Evolutionary conservation across 2,888 invertebrate species (phyloP).

Genomic region (Pandemis cinnamomeana): DNA sequence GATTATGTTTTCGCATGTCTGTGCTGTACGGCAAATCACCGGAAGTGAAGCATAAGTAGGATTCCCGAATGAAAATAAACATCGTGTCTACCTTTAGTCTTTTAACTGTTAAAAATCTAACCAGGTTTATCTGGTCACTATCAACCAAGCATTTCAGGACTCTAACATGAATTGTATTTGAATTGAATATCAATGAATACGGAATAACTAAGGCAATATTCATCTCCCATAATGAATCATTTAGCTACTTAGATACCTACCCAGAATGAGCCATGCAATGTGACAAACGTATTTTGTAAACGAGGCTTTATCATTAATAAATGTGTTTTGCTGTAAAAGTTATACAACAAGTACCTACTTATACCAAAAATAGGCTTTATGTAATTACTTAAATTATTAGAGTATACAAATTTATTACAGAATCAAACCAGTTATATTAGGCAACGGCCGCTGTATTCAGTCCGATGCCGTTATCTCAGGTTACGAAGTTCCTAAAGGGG

Average conservation of each 20-base stretch:
- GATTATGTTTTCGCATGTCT: slow-evolving; percentile 1
- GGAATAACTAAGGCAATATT: not conserved
- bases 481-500: slow-evolving; percentile 92
- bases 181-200: slow-evolving; percentile 4
- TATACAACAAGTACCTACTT: no score
- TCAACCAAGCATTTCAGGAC: not conserved
- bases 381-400: not conserved
- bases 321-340: no score
- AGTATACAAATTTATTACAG: slow-evolving; percentile 69
- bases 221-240: not conserved
- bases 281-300: not conserved
- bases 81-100: not conserved
- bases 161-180: not conserved
- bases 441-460: slow-evolving; percentile 91
- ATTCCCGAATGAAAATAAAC: slow-evolving; percentile 7
- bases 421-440: slow-evolving; percentile 92
- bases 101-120: not conserved
- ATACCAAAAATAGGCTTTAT: no score
- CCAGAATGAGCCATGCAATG: not conserved
- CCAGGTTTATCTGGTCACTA: not conserved
- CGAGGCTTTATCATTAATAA: no score
- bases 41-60: slow-evolving; percentile 4
- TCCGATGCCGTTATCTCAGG: slow-evolving; percentile 90
- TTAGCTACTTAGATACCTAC: not conserved
- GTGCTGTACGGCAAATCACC: not conserved